A percentile compares a stretch with the other conserved stretches of the same genome.
Evolutionary conservation across 1,140 invertebrate genomes (phyloP).

Genomic region (Pteromalus puparum): DNA sequence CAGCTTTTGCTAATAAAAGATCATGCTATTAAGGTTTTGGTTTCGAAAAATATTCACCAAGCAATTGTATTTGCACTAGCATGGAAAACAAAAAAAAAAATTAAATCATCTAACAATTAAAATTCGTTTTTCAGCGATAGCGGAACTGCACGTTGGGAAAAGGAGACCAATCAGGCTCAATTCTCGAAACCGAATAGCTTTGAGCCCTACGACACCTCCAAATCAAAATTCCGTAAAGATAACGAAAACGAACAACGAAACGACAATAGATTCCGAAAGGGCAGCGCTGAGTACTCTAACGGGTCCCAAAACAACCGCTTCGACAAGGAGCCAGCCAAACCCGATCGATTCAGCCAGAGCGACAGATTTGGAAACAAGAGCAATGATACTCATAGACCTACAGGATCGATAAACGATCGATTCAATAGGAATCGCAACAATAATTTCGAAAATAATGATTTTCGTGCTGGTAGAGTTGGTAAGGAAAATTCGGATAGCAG

Average conservation of each 20-base stretch:
- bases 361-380: conserved; percentile 12
- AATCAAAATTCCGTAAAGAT: conserved; percentile 59
- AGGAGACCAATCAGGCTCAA: conserved; percentile 44
- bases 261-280: conserved; percentile 60
- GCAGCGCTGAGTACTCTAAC: conserved; percentile 31
- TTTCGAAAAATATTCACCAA: not conserved
- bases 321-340: conserved; percentile 35
- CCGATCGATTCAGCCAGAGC: conserved; percentile 25
- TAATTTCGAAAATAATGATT: conserved; percentile 51
- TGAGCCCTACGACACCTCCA: conserved; percentile 47
- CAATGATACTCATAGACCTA: not conserved
- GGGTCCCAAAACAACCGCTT: conserved; percentile 45
- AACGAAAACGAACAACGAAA: conserved; percentile 63
- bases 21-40: conserved; percentile 43
- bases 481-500: conserved; percentile 56
- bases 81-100: conserved; percentile 15
- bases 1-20: conserved; percentile 2
- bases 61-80: not conserved
- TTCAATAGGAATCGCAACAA: conserved; percentile 54
- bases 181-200: conserved; percentile 33
- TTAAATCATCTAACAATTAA: not conserved
- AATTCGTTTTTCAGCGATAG: conserved; percentile 52
- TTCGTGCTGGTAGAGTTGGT: conserved; percentile 44
- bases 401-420: conserved; percentile 51
- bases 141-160: conserved; percentile 47